Base-by-base conservation (phyloP, 2,113 vertebrate genomes). In the Perca flavescens region DNA sequence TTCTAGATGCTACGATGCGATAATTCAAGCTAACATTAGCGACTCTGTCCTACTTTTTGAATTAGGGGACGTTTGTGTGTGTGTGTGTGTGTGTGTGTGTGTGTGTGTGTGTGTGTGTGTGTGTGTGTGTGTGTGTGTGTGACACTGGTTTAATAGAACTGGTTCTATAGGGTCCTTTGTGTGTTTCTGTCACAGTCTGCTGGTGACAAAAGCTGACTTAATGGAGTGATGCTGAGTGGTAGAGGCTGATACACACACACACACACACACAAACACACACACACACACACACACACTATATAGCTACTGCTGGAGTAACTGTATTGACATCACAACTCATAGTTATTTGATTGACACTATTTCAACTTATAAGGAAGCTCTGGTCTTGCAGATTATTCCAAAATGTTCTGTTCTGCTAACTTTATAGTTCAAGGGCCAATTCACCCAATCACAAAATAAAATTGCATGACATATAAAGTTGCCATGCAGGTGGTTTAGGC, bases 201-300 rank as follows among this genome's bases (percentile, higher is more conserved):
- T 61, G 14, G 40, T 73, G 63, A 90, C 72, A 75, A 85, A 86
- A 81, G 53, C 72, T 86, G 88, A 90, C 54, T 83, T 85, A 90
- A 90, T 88, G 77, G 71, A 82, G 74, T 75, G 53, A 61, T 83
- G 88, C 82, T 87, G 86, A 87, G 90, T 79, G 84, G 81, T 49
- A 28, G 70, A 73, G 77, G 49, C 80, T 80, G 71, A 84, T 1
- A 79, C 65, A 54, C 21, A 73, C 71, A 71, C 25, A 66, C 56
- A 69, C 79, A 68, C 22, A 65, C 34, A 71, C 58, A 63, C 49
- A 71, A 14, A 62, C 63, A 71, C 28, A 28, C n/a, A 62, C 46
- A 61, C 56, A 68, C 80, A 68, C 67, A 54, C 49, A 71, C 53
- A 77, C 19, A 56, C 28, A 77, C 31, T 28, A 22, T 11, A 22